Evolutionary conservation across 2,888 invertebrate species (phyloP).

Genomic region (Chymomyza procnemis): DNA sequence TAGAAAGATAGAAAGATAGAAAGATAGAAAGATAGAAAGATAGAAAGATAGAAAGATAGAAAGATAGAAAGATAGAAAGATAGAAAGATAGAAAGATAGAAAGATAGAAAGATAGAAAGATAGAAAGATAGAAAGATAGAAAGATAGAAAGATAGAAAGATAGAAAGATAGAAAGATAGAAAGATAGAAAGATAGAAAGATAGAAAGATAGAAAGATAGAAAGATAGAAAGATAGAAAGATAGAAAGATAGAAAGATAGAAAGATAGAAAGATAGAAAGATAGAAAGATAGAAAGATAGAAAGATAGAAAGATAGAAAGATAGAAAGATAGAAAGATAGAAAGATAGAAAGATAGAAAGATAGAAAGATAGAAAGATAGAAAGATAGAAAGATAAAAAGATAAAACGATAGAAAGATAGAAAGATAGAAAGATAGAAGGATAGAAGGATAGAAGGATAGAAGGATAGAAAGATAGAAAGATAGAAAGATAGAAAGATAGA

Average conservation of each 20-base stretch:
- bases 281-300: conserved; percentile 1
- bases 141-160: too few relatives aligned
- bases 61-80: conserved; percentile 1
- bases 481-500: conserved; percentile 10
- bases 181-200: too few relatives aligned
- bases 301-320: conserved; percentile 1
- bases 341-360: conserved; percentile 2
- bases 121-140: background rate
- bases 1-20: conserved; percentile 2
- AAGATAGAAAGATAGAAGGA: conserved; percentile 6
- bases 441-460: conserved; percentile 11
- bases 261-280: background rate
- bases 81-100: background rate
- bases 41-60: conserved; percentile 2
- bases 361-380: conserved; percentile 7
- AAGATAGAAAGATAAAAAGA: conserved; percentile 3
- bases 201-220: conserved; percentile 3
- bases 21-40: conserved; percentile 5
- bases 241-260: background rate
- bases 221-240: background rate
- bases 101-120: background rate
- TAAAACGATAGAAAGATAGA: conserved; percentile 11
- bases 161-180: too few relatives aligned
- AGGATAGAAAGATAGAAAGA: conserved; percentile 12
- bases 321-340: conserved; percentile 2